Evolutionary conservation across 1,140 invertebrate species (phyloP), one percentile per base, ranked within the genome.

Genomic region (Carcinoscorpius rotundicauda): DNA sequence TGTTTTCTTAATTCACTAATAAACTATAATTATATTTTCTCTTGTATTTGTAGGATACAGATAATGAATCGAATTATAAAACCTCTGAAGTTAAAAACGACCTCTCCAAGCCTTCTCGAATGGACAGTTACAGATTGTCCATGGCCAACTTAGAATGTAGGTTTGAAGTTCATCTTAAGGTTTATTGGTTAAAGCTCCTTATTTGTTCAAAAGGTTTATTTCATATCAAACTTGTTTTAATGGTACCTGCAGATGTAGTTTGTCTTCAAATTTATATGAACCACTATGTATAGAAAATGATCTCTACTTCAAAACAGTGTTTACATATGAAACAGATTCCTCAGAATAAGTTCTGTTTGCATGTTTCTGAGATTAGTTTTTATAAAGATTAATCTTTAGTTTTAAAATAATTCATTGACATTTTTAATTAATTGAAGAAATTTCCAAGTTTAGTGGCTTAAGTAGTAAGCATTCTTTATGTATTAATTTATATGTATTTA

Each of bases 71-170:
- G 52, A 65, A 60, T 62, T 81, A 80, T 72, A 79, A 80, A 11
- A 78, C 78, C 64, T 76, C 82, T 67, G 78, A 79, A 71, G 29
- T 29, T 29, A 29, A 29, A 29, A 29, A 29, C 29, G 29, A 62
- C 9, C 66, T 69, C 48, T 69, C 65, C 51, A 59, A 69, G 52
- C 64, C 68, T 49, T 67, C 82, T 53, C 81, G 87, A 67, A 90
- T 90, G 71, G 89, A 91, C 76, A 86, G 87, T 59, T 93, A 92
- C 77, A 81, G 91, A 71, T 91, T 93, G 76, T 93, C 89, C 50
- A 92, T 93, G 89, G 90, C 89, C 3, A 93, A 92, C 78, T 81
- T 93, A 10, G 90, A 93, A 81, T 84, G 84, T 85, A 75, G 77
- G 74, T 66, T 66, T 61, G 62, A 50, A 51, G 52, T 60, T 52